A percentile compares a stretch with the other conserved stretches of the same genome.
These are phyloP conservation scores for Palythoa heliodiscus DNA, from an alignment of 92 coral and sea anemone genomes.

Conservation along the genomic window DNA sequence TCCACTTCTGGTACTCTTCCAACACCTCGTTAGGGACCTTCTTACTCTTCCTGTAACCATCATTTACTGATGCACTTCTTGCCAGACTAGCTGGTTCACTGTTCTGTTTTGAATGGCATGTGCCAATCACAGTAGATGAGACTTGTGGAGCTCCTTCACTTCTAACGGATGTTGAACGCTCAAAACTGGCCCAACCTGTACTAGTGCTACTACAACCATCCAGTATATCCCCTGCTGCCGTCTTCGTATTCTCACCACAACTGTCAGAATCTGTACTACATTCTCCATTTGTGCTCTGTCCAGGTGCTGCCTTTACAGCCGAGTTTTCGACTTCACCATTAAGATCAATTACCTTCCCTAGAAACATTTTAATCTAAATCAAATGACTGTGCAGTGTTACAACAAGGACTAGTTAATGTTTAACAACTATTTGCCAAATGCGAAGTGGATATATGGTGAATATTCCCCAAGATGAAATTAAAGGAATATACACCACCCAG, in stretches of 20 bases:
- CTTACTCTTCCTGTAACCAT: not conserved
- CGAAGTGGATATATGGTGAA: no score
- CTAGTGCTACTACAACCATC: not conserved
- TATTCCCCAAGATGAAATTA: no score
- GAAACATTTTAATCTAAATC: no score
- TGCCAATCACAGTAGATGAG: not conserved
- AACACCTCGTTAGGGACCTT: slow-evolving; percentile 6
- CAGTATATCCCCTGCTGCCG: not conserved
- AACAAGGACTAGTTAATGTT: no score
- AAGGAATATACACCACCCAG: no score
- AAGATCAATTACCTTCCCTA: slow-evolving; percentile 26
- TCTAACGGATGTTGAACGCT: slow-evolving; percentile 54
- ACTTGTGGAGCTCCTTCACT: slow-evolving; percentile 42
- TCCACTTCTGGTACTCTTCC: slow-evolving; percentile 88
- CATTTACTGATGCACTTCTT: slow-evolving; percentile 36
- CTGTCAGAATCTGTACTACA: not conserved
- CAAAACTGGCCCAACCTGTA: slow-evolving; percentile 36
- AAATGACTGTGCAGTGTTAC: no score
- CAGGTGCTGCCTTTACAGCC: not conserved
- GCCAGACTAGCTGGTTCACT: slow-evolving; percentile 26
- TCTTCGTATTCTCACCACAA: not conserved
- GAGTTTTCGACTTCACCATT: slow-evolving; percentile 27
- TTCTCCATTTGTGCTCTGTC: not conserved
- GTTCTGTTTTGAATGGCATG: slow-evolving; percentile 28
- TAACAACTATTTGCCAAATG: no score